phyloP scores from a whole-genome alignment of 2,888 invertebrate genomes.

The Synergus laeviventris region DNA sequence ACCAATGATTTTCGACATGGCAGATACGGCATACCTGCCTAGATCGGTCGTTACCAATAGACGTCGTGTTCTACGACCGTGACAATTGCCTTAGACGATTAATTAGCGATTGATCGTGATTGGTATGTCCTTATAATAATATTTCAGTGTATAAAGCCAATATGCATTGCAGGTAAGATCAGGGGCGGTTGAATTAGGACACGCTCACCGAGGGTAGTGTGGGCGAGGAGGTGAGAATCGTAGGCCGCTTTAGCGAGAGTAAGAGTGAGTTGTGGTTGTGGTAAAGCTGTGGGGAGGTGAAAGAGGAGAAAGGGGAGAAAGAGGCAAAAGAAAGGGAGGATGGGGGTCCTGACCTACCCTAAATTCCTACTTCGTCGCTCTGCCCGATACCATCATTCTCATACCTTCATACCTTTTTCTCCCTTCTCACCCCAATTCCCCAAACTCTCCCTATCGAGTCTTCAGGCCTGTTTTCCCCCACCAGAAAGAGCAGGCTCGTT shows the following conservation, averaged over 20 bases:
- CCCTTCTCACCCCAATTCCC: conserved; percentile 32
- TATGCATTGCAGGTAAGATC: conserved; percentile 8
- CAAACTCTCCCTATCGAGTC: conserved; percentile 42
- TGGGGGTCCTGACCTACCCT: conserved; percentile 64
- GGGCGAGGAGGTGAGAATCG: conserved; percentile 4
- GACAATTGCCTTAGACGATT: conserved; percentile 37
- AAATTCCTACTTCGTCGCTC: conserved; percentile 63
- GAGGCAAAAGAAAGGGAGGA: conserved; percentile 47
- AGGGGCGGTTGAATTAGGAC: conserved; percentile 25
- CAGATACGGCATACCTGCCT: conserved; percentile 25
- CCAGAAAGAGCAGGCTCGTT: conserved; percentile 58
- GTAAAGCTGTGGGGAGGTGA: background rate
- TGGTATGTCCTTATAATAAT: conserved; percentile 12
- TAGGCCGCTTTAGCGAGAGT: background rate
- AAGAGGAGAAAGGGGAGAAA: conserved; percentile 31
- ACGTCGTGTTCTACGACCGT: conserved; percentile 31
- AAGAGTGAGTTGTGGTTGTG: conserved; percentile 10
- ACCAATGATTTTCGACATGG: conserved; percentile 38
- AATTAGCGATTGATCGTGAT: conserved; percentile 37
- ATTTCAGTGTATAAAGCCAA: background rate
- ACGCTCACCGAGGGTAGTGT: conserved; percentile 9
- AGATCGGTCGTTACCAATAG: conserved; percentile 37
- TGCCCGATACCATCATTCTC: conserved; percentile 45
- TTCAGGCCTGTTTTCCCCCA: conserved; percentile 57
- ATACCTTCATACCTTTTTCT: no score